Evolutionary conservation across 2,113 vertebrate species (phyloP), one percentile per base, ranked within the genome.

Genomic region (Thunnus thynnus): DNA sequence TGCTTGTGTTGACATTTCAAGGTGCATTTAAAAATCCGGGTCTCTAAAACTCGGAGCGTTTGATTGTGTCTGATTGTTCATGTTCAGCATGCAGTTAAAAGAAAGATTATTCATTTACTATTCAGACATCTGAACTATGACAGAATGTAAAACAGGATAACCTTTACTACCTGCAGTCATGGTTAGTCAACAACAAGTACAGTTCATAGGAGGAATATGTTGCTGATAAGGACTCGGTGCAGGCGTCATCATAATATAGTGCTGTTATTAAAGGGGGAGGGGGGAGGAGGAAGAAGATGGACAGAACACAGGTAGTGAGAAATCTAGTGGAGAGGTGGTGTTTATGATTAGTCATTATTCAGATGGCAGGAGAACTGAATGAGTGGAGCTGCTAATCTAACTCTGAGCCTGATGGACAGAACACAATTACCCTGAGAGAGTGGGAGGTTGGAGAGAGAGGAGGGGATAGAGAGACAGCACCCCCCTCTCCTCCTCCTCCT

Each of bases 331-430:
- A 18, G 62, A 81, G 87, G 85, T 82, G 78, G 76, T 76, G 78
- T 90, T 60, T 89, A 61, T 87, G 89, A 83, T 89, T 86, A 83
- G 88, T 92, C 87, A 87, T 91, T 90, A 92, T 85, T 85, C 84
- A 88, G 85, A 93, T 80, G 86, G 90, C 79, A 80, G 84, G 67
- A 88, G 80, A 90, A 84, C 78, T 80, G 73, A 88, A 90, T 73
- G 81, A 91, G 83, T 79, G 79, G 68, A 86, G 86, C 61, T 13
- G 56, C 87, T 89, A 91, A 92, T 94, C 88, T 94, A 89, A 92
- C 78, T 87, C 85, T 91, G 91, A 94, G 89, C 89, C 88, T 92
- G 91, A 93, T 89, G 91, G 93, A 93, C 91, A 64, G 92, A 90
- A 90, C 72, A 81, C 88, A 93, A 88, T 91, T 91, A 90, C 83